Evolutionary conservation across 2,888 invertebrate species (phyloP).

Genomic region (Theretra japonica): DNA sequence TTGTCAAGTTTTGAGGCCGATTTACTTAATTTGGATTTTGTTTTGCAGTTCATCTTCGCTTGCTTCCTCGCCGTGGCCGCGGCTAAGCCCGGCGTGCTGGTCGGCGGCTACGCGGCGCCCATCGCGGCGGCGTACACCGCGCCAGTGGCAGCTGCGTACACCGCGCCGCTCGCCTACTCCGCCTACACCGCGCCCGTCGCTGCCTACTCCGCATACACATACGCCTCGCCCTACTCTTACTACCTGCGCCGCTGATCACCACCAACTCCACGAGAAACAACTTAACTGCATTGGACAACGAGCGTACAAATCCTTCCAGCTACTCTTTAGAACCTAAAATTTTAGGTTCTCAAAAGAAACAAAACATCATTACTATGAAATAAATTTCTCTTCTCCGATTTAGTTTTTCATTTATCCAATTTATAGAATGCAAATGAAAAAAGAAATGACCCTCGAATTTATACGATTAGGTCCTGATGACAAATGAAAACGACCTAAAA

Average conservation of each 20-base stretch:
- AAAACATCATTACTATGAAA: background rate
- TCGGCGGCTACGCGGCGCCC: conserved; percentile 62
- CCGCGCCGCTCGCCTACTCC: conserved; percentile 62
- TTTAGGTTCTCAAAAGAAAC: background rate
- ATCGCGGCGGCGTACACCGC: conserved; percentile 51
- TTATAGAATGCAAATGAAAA: no score
- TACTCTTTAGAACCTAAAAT: background rate
- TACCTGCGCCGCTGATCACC: conserved; percentile 49
- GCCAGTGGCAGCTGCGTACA: conserved; percentile 58
- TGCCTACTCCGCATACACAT: conserved; percentile 60
- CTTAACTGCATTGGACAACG: background rate
- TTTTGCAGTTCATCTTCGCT: conserved; percentile 72
- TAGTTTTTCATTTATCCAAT: background rate
- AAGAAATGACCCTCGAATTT: no score
- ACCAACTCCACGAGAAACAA: background rate
- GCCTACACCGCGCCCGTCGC: conserved; percentile 51
- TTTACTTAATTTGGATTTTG: no score
- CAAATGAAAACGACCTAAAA: no score
- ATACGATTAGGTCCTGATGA: no score
- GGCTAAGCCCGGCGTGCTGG: conserved; percentile 70
- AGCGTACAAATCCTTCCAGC: background rate
- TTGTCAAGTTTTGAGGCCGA: no score
- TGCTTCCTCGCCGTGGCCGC: conserved; percentile 79
- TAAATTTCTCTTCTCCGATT: background rate
- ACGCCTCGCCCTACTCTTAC: conserved; percentile 62